Evolutionary conservation across 2,797 vertebrate species (phyloP).

Genomic region (Gorsachius magnificus): DNA sequence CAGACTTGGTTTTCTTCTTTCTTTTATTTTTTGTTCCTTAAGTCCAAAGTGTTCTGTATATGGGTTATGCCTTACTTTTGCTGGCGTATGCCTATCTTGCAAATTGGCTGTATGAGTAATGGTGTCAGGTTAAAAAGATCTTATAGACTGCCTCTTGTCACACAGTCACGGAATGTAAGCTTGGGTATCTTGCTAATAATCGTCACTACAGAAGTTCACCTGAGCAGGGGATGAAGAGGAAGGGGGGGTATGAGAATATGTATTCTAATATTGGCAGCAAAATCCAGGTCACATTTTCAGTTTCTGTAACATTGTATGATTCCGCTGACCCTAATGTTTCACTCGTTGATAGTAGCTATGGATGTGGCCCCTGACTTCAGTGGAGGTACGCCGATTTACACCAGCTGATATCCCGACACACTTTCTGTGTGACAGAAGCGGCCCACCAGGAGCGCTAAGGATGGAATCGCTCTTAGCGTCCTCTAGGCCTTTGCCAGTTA

Average conservation of each 20-base stretch:
- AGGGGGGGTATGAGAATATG: neutral
- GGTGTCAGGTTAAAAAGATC: neutral
- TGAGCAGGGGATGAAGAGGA: neutral
- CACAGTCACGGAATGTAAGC: neutral
- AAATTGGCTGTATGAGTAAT: neutral
- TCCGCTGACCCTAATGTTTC: neutral
- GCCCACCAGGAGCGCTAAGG: neutral
- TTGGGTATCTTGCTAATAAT: neutral
- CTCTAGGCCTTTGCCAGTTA: neutral
- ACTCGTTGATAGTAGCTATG: neutral
- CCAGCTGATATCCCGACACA: neutral
- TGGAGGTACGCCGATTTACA: neutral
- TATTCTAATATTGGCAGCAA: neutral
- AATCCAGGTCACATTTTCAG: neutral
- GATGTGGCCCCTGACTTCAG: neutral
- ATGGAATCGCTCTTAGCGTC: neutral
- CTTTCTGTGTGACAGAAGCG: neutral
- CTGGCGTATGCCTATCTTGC: neutral
- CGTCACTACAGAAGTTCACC: neutral
- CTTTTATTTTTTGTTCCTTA: neutral
- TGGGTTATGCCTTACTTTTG: neutral
- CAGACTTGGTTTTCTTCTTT: neutral
- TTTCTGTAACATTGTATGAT: fast-evolving
- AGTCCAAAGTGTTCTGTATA: neutral
- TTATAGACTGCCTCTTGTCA: neutral